Conservation (phyloP, 2,888 invertebrate species). For the Ariolimax columbianus region DNA sequence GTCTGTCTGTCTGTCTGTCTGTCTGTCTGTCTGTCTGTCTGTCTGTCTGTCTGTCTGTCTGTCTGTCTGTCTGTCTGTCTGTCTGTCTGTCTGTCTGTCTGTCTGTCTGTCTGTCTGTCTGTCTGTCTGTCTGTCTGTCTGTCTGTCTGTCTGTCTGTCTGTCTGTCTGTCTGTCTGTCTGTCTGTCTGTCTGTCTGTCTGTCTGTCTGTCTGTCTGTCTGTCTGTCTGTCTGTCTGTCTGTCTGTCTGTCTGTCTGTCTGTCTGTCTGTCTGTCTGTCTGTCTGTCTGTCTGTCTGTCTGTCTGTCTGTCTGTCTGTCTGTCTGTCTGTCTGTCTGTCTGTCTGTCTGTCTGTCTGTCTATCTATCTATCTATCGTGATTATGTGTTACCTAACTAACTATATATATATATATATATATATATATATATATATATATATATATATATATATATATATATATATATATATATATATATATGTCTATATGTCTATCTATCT, state of each 20-base stretch:
- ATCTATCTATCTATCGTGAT: too few species aligned
- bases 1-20: constrained; percentile 4
- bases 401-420: too few species aligned
- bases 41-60: background rate
- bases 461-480: background rate
- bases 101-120: background rate
- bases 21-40: background rate
- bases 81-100: background rate
- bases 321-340: background rate
- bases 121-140: background rate
- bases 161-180: background rate
- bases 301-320: background rate
- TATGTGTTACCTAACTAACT: too few species aligned
- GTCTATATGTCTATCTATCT: too few species aligned
- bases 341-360: background rate
- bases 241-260: background rate
- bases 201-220: background rate
- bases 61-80: background rate
- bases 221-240: background rate
- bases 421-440: background rate
- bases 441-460: background rate
- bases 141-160: background rate
- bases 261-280: background rate
- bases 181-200: constrained; percentile 1
- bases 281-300: background rate